Conservation (phyloP, 2,888 invertebrate species). For the Hyposoter dolosus region DNA sequence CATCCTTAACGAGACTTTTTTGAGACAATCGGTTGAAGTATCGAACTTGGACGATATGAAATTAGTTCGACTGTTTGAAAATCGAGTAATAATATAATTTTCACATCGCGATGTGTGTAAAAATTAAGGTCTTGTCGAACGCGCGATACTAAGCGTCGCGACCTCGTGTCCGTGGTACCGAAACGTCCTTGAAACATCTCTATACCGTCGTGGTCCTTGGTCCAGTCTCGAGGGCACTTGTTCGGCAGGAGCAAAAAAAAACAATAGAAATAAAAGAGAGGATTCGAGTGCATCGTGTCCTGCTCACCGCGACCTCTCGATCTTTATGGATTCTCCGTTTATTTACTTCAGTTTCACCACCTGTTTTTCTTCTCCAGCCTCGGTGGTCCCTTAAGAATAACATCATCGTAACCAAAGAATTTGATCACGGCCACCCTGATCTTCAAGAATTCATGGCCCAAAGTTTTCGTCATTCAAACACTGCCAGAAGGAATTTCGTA, state of each 20-base stretch:
- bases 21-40: not conserved
- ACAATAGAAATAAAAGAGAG: slow-evolving; percentile 39
- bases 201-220: slow-evolving; percentile 38
- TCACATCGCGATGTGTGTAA: not conserved
- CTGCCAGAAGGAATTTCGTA: no score
- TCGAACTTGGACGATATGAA: not conserved
- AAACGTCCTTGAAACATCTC: slow-evolving; percentile 41
- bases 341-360: slow-evolving; percentile 20
- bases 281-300: slow-evolving; percentile 46
- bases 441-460: slow-evolving; percentile 25
- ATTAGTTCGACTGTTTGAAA: not conserved
- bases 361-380: slow-evolving; percentile 47
- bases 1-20: not conserved
- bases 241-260: slow-evolving; percentile 31
- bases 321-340: slow-evolving; percentile 28
- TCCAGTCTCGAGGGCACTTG: slow-evolving; percentile 56
- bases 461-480: not conserved
- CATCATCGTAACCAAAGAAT: not conserved
- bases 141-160: not conserved
- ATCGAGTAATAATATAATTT: not conserved
- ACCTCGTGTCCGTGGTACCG: slow-evolving; percentile 27
- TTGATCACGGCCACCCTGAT: slow-evolving; percentile 10
- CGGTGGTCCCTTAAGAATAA: slow-evolving; percentile 23
- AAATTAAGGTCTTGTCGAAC: slow-evolving; percentile 11
- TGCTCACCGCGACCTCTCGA: slow-evolving; percentile 3